phyloP scores from a whole-genome alignment of 2,888 invertebrate species.

The Tachina lurida region DNA sequence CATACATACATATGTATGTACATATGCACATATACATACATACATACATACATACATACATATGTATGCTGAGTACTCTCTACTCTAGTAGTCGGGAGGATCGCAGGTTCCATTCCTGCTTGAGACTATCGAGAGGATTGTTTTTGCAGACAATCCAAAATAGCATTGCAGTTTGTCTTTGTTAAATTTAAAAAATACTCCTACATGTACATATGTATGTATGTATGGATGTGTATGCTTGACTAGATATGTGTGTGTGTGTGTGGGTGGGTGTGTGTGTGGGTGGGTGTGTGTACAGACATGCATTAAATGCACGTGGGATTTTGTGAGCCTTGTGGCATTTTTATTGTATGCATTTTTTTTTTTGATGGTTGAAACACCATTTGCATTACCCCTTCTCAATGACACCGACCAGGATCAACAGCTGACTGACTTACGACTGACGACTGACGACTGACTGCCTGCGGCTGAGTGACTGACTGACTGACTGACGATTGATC shows the following conservation, averaged over 20 bases:
- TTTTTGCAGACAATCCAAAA: no score
- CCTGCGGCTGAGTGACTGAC: no score
- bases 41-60: no score
- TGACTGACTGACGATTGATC: conserved; percentile 37
- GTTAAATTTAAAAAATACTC: background rate
- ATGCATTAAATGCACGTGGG: background rate
- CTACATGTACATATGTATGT: background rate
- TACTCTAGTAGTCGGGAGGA: no score
- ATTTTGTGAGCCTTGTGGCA: background rate
- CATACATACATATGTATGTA: no score
- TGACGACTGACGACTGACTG: conserved; percentile 32
- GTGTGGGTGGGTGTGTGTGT: background rate
- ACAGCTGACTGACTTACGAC: conserved; percentile 2
- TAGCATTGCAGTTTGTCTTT: no score
- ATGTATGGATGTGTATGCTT: background rate
- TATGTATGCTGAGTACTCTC: no score
- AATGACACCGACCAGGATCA: conserved; percentile 22
- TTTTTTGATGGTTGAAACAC: background rate
- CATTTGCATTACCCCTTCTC: conserved; percentile 33
- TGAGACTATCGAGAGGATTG: no score
- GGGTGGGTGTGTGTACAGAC: background rate
- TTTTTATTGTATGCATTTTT: conserved; percentile 2
- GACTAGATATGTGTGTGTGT: background rate
- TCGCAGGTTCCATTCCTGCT: no score
- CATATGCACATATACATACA: no score